Conservation (phyloP, 2,113 vertebrate genomes). For the Capreolus pygargus region DNA sequence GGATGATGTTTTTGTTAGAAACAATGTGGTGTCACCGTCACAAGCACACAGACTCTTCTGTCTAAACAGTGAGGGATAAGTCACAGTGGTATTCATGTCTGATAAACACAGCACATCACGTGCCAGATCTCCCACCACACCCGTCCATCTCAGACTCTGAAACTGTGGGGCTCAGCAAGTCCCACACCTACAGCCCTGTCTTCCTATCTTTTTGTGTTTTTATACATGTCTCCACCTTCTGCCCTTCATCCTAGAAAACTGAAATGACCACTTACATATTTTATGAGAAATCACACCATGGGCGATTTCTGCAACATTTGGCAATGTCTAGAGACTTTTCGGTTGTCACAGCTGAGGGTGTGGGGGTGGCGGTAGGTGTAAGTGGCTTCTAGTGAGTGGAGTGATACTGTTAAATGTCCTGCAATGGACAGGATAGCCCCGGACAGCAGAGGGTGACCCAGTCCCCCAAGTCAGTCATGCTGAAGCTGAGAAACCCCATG, state of each 20-base stretch:
- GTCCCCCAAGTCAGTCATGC: background rate
- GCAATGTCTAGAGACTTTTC: background rate
- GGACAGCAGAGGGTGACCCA: no score
- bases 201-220: background rate
- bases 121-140: no score
- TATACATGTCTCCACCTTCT: background rate
- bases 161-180: rapidly evolving
- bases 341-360: background rate
- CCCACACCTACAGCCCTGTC: background rate
- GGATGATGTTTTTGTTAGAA: background rate
- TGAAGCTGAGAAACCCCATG: background rate
- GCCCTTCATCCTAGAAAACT: background rate
- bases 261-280: background rate
- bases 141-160: background rate
- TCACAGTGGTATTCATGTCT: background rate
- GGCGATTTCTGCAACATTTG: background rate
- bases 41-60: background rate
- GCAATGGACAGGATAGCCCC: background rate
- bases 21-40: background rate
- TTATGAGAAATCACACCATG: background rate
- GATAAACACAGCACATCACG: background rate
- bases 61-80: background rate
- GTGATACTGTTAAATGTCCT: background rate
- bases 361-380: background rate
- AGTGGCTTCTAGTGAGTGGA: background rate